Conservation (phyloP, 2,888 invertebrate genomes). For the Scaptomyza reducta region DNA sequence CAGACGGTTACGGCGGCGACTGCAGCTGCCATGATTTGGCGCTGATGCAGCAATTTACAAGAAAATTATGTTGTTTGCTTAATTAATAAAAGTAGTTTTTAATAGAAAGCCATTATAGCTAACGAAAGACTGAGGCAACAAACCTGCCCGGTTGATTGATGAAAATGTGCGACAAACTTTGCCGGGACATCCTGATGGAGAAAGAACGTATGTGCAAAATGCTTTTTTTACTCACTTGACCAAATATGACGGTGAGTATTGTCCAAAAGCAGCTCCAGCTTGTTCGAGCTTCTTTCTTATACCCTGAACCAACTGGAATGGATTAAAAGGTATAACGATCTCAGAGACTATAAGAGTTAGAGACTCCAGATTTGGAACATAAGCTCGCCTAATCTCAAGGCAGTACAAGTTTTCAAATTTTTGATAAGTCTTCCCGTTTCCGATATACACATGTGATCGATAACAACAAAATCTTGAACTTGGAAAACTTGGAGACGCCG, state of each 20-base stretch:
- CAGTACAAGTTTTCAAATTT: too few relatives aligned
- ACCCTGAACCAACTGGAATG: too few relatives aligned
- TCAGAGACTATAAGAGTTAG: too few relatives aligned
- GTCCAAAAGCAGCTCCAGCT: neutral
- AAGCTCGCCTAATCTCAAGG: too few relatives aligned
- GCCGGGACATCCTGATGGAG: slow-evolving; percentile 29
- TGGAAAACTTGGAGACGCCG: too few relatives aligned
- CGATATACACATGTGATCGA: too few relatives aligned
- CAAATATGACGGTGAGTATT: slow-evolving; percentile 2
- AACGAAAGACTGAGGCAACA: slow-evolving; percentile 59
- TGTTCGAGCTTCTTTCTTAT: too few relatives aligned
- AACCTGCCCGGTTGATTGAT: slow-evolving; percentile 51
- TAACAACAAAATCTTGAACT: too few relatives aligned
- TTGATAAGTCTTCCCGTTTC: too few relatives aligned
- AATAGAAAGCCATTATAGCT: slow-evolving; percentile 68
- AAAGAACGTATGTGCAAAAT: slow-evolving; percentile 26
- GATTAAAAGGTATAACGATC: too few relatives aligned
- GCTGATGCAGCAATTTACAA: slow-evolving; percentile 76
- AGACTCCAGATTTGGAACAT: too few relatives aligned
- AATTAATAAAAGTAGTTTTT: slow-evolving; percentile 80
- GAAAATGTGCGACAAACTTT: slow-evolving; percentile 31
- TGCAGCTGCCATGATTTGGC: slow-evolving; percentile 76
- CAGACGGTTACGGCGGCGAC: slow-evolving; percentile 44
- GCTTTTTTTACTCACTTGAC: slow-evolving; percentile 13
- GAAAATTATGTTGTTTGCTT: slow-evolving; percentile 78